Percentiles rank a stretch among this genome's conserved stretches.
Conservation (phyloP, 2,888 invertebrate species). For the Pristionchus japonicus region DNA sequence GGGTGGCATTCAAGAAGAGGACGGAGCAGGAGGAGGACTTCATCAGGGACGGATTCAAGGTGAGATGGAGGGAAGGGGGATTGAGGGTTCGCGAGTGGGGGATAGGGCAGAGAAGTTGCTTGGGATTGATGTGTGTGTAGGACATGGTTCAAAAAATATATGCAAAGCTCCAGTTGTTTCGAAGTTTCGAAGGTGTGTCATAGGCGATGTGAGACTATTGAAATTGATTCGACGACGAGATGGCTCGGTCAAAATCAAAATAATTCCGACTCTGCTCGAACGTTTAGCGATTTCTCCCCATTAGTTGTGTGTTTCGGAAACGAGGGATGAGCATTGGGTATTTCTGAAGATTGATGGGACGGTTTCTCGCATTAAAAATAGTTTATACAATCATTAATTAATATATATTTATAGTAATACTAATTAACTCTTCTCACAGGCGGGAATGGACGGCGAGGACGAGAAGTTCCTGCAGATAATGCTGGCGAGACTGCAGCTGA, state of each 20-base stretch:
- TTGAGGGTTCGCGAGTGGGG: no score
- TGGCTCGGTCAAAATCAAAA: no score
- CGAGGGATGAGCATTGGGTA: no score
- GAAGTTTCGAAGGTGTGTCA: not conserved
- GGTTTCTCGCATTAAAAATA: no score
- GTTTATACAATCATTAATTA: not conserved
- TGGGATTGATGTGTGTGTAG: no score
- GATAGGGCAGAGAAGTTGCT: not conserved
- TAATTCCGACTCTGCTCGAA: no score
- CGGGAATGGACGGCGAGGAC: slow-evolving; percentile 54
- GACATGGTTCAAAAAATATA: not conserved
- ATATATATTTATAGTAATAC: not conserved
- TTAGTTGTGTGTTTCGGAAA: no score
- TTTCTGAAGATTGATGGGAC: no score
- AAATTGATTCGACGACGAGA: no score
- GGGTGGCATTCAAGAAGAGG: slow-evolving; percentile 43
- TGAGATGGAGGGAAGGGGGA: not conserved
- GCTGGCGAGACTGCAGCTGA: slow-evolving; percentile 49
- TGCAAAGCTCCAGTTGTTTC: not conserved
- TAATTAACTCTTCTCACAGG: not conserved
- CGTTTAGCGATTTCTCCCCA: no score
- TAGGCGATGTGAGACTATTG: no score
- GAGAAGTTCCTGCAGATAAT: slow-evolving; percentile 49
- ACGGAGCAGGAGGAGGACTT: slow-evolving; percentile 44
- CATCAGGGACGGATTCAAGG: slow-evolving; percentile 46